phyloP scores from a whole-genome alignment of 2,113 vertebrate genomes.

The Sphyrna mokarran region DNA sequence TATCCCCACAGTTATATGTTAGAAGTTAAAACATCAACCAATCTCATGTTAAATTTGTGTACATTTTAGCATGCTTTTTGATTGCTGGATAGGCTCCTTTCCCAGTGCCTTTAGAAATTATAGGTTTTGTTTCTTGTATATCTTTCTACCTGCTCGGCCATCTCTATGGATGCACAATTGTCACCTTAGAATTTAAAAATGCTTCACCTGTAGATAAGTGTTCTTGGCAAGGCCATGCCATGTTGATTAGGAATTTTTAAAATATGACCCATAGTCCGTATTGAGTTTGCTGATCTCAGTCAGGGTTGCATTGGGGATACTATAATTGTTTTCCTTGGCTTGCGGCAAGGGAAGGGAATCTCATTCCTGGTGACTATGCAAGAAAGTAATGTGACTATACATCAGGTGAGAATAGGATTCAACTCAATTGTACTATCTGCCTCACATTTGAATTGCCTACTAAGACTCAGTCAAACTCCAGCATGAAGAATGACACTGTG shows the following conservation, averaged over 20 bases:
- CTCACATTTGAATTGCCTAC: not conserved
- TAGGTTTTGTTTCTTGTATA: not conserved
- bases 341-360: not conserved
- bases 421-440: not conserved
- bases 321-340: not conserved
- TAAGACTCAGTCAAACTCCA: not conserved
- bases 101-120: not conserved
- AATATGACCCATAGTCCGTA: not conserved
- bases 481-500: not conserved
- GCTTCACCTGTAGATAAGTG: not conserved
- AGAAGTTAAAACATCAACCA: conserved; percentile 24
- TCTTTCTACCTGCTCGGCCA: not conserved
- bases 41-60: not conserved
- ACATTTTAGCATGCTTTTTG: not conserved
- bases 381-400: not conserved
- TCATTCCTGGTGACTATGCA: not conserved
- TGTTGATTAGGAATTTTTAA: not conserved
- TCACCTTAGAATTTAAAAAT: not conserved
- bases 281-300: not conserved
- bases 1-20: not conserved
- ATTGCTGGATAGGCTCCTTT: not conserved
- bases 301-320: not conserved
- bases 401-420: not conserved
- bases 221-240: not conserved
- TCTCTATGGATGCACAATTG: not conserved